Percentiles rank a stretch among this genome's conserved stretches.
Evolutionary conservation across 2,797 vertebrate species (phyloP).

Genomic region (Streptopelia turtur): DNA sequence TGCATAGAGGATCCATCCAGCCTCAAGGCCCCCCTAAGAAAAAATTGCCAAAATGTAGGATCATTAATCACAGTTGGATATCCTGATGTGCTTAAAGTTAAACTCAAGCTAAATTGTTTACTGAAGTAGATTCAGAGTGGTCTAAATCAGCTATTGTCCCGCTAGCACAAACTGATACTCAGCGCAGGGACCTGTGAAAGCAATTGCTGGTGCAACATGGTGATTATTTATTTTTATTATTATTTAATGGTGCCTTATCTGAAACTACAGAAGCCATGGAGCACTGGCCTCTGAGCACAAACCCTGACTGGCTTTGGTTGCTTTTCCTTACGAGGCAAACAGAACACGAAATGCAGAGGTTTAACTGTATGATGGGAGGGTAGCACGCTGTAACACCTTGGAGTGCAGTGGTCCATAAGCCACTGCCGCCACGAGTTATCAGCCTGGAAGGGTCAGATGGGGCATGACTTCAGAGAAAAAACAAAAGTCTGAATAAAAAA

Average conservation of each 20-base stretch:
- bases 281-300: background rate
- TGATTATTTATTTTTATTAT: background rate
- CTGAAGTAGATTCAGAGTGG: background rate
- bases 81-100: background rate
- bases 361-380: background rate
- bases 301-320: background rate
- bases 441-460: background rate
- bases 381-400: fast-evolving
- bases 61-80: background rate
- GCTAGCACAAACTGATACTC: background rate
- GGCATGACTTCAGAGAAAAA: background rate
- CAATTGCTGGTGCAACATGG: background rate
- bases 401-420: background rate
- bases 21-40: background rate
- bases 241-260: background rate
- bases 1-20: background rate
- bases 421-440: background rate
- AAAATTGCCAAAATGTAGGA: background rate
- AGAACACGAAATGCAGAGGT: background rate
- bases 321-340: background rate
- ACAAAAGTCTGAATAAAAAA: background rate
- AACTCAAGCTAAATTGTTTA: background rate
- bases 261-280: background rate
- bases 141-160: background rate
- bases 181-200: background rate